Conservation (phyloP, 2,113 vertebrate genomes). For the Hydrochoerus hydrochaeris region DNA sequence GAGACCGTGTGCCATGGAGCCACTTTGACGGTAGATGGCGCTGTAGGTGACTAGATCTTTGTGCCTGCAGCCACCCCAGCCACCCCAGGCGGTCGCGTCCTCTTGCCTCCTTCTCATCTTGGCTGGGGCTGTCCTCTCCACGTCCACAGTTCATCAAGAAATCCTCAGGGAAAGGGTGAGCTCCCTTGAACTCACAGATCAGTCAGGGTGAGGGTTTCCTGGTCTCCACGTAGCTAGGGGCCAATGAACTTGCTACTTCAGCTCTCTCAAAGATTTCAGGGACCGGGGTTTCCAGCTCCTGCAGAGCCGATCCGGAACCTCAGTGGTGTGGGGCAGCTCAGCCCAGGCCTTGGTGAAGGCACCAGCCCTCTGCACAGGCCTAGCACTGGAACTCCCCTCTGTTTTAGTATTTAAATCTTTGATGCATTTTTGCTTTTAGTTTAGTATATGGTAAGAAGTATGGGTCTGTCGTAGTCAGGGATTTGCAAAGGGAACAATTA, state of each 20-base stretch:
- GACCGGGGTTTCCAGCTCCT: slow-evolving; percentile 19
- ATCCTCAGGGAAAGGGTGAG: too few relatives aligned
- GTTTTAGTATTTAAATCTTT: background rate
- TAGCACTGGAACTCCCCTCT: slow-evolving; percentile 66
- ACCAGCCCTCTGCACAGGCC: background rate
- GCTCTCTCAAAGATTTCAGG: too few relatives aligned
- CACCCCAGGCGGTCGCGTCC: slow-evolving; percentile 89
- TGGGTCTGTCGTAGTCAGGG: background rate
- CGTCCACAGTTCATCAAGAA: too few relatives aligned
- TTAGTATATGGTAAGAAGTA: background rate
- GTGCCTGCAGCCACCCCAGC: slow-evolving; percentile 96
- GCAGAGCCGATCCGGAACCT: slow-evolving; percentile 91
- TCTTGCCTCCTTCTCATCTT: slow-evolving; percentile 85
- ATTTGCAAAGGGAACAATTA: too few relatives aligned
- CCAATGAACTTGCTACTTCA: too few relatives aligned
- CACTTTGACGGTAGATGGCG: slow-evolving; percentile 93
- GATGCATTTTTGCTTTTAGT: background rate
- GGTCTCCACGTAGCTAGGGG: too few relatives aligned
- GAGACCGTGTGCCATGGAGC: slow-evolving; percentile 93
- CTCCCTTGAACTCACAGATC: too few relatives aligned
- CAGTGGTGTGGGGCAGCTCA: slow-evolving; percentile 91
- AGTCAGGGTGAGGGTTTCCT: too few relatives aligned
- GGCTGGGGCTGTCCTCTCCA: slow-evolving; percentile 61
- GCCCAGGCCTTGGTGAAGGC: slow-evolving; percentile 86
- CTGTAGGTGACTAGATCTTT: slow-evolving; percentile 96